phyloP scores from a whole-genome alignment of 2,888 invertebrate genomes.

The Aphodius granarius region DNA sequence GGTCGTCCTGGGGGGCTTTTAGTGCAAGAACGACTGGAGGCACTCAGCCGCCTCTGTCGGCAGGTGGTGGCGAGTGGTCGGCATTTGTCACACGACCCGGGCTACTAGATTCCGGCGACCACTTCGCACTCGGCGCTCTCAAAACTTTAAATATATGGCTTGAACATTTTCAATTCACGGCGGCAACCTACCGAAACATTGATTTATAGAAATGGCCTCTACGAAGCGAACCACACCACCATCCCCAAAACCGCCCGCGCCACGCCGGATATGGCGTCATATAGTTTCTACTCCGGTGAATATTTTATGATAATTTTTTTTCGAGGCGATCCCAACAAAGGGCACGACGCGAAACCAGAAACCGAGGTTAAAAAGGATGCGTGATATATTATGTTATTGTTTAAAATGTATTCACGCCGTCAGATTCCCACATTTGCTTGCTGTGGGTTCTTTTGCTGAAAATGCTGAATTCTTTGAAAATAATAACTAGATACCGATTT shows the following conservation, averaged over 20 bases:
- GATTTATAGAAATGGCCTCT: conserved; percentile 43
- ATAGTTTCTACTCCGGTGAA: conserved; percentile 43
- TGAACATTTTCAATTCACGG: conserved; percentile 33
- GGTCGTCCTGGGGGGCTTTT: conserved; percentile 28
- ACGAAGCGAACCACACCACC: not conserved
- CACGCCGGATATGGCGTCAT: conserved; percentile 35
- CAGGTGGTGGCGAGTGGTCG: conserved; percentile 30
- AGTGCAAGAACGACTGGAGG: conserved; percentile 17
- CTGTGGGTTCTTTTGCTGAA: not conserved
- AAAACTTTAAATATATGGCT: conserved; percentile 31
- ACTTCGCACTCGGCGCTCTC: conserved; percentile 13
- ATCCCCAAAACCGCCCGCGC: conserved; percentile 5
- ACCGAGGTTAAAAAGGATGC: not conserved
- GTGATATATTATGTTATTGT: conserved; percentile 21
- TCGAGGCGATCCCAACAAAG: not conserved
- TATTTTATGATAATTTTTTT: conserved; percentile 46
- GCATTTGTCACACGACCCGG: conserved; percentile 28
- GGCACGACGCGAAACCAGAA: conserved; percentile 3
- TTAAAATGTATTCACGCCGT: conserved; percentile 16
- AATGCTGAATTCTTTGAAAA: not conserved
- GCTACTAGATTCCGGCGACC: conserved; percentile 12
- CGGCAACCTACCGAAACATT: conserved; percentile 36
- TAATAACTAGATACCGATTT: too few relatives aligned
- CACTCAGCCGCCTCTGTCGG: conserved; percentile 25
- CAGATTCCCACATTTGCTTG: not conserved